Percentiles rank a stretch among this genome's conserved stretches.
These are phyloP conservation scores for Echinometra lucunter DNA, from an alignment of 53 echinoderm and acorn worm genomes.

Conservation along the genomic window DNA sequence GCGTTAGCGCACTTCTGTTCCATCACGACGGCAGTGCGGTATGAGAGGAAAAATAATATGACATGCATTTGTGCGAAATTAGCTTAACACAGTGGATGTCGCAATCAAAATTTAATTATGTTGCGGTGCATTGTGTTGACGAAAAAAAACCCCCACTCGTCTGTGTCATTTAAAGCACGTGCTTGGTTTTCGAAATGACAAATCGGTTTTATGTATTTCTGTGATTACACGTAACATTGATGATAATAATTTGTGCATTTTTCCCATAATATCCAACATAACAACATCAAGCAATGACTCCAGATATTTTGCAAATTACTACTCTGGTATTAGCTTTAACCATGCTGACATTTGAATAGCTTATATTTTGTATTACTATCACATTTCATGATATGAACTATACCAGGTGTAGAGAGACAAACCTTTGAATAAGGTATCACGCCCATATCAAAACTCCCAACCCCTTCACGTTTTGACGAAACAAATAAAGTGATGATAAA, in stretches of 20 bases:
- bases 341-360: no score
- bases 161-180: no score
- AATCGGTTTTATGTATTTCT: no score
- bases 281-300: no score
- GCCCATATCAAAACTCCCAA: neutral
- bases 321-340: no score
- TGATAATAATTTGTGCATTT: no score
- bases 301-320: no score
- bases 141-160: neutral
- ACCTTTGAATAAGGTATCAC: neutral
- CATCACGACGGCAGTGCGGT: neutral
- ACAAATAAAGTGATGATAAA: neutral
- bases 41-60: neutral
- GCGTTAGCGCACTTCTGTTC: neutral
- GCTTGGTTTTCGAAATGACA: no score
- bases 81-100: neutral
- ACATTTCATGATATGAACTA: neutral
- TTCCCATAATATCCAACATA: no score
- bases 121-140: neutral
- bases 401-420: neutral
- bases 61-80: neutral
- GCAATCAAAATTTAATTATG: conserved; percentile 3
- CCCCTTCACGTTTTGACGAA: neutral
- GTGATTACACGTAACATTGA: no score
- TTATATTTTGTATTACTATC: no score